A percentile compares a stretch with the other conserved stretches of the same genome.
phyloP scores from a whole-genome alignment of 1,140 invertebrate species.

The Leucophenga varia region DNA sequence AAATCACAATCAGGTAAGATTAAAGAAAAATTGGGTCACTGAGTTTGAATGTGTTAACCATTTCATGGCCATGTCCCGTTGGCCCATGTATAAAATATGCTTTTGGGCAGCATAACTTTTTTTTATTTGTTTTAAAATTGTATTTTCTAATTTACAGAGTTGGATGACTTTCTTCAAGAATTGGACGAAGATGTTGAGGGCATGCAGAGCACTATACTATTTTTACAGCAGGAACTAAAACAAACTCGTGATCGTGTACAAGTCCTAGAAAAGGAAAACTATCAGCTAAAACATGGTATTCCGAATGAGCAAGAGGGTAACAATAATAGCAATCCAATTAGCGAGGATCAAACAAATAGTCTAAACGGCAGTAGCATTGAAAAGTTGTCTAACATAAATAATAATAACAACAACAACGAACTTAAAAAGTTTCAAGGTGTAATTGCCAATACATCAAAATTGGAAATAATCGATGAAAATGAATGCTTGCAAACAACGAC shows the following conservation, averaged over 20 bases:
- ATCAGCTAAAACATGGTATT: slow-evolving; percentile 27
- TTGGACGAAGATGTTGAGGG: slow-evolving; percentile 97
- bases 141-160: slow-evolving; percentile 66
- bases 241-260: slow-evolving; percentile 68
- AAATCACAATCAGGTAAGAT: slow-evolving; percentile 88
- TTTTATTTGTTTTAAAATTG: too few relatives aligned
- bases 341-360: background rate
- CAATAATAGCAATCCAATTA: too few relatives aligned
- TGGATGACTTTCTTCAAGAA: slow-evolving; percentile 94
- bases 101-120: too few relatives aligned
- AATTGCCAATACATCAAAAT: too few relatives aligned
- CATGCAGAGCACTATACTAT: slow-evolving; percentile 96
- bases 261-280: slow-evolving; percentile 46
- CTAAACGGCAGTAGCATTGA: too few relatives aligned
- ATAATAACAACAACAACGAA: slow-evolving; percentile 7
- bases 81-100: too few relatives aligned
- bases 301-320: slow-evolving; percentile 15
- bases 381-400: too few relatives aligned
- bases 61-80: too few relatives aligned
- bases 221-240: slow-evolving; percentile 87
- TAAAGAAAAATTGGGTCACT: too few relatives aligned
- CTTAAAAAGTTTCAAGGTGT: too few relatives aligned
- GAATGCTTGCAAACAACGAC: slow-evolving; percentile 14
- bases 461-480: slow-evolving; percentile 36
- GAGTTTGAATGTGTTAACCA: too few relatives aligned